Evolutionary conservation across 1,140 invertebrate genomes (phyloP).

Genomic region (Linepithema humile): DNA sequence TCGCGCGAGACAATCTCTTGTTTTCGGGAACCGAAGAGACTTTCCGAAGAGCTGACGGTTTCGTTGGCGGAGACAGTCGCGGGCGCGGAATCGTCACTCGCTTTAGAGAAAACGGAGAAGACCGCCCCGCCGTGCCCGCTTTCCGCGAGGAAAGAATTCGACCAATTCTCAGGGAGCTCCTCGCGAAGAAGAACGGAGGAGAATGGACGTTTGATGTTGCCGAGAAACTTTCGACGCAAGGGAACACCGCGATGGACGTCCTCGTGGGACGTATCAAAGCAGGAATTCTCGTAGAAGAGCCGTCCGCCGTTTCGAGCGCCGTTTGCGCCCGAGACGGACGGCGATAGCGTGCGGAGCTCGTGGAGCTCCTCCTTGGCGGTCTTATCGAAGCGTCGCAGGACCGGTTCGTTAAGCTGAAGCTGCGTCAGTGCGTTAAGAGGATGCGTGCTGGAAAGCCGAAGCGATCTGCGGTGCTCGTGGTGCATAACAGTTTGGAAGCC

Average conservation of each 20-base stretch:
- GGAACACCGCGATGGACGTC: background rate
- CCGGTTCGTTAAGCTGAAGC: constrained; percentile 6
- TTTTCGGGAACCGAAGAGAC: background rate
- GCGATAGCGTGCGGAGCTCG: background rate
- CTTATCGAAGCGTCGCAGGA: background rate
- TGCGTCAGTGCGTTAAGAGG: constrained; percentile 5
- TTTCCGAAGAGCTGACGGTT: background rate
- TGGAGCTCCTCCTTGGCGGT: background rate
- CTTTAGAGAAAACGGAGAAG: background rate
- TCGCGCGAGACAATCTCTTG: background rate
- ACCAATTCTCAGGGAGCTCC: constrained; percentile 1
- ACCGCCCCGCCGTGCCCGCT: background rate
- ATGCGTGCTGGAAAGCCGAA: constrained; percentile 54
- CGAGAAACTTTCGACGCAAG: background rate
- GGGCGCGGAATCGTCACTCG: background rate
- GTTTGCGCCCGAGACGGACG: background rate
- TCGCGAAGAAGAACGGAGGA: background rate
- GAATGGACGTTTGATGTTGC: background rate
- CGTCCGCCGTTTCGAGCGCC: background rate
- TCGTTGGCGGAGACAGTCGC: background rate
- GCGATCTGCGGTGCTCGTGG: constrained; percentile 29
- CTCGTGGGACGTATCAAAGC: background rate
- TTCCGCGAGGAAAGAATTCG: background rate
- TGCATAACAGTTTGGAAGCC: constrained; percentile 75
- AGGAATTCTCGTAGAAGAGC: background rate